Conservation (phyloP, 1,140 invertebrate genomes). For the Lasioglossum baleicum region DNA sequence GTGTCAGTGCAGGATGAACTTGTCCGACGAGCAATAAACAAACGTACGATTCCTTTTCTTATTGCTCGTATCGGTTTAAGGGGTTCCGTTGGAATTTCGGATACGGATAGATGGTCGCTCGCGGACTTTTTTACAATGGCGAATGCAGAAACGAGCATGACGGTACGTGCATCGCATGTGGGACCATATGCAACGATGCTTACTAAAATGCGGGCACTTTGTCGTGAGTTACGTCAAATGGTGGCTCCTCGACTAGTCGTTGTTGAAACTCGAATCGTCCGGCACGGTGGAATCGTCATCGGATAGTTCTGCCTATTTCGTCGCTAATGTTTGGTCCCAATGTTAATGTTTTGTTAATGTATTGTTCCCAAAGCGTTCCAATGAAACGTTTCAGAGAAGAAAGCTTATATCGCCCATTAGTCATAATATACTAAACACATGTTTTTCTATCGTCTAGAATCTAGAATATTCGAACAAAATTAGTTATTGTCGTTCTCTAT, state of each 20-base stretch:
- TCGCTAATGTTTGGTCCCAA: too few species aligned
- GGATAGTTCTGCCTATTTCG: background rate
- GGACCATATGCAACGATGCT: slow-evolving; percentile 43
- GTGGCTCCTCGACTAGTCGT: background rate
- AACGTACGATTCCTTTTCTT: background rate
- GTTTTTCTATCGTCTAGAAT: too few species aligned
- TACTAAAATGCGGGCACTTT: slow-evolving; percentile 44
- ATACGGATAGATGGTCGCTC: slow-evolving; percentile 30
- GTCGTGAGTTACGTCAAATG: slow-evolving; percentile 40
- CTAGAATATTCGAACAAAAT: too few species aligned
- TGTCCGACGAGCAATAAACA: slow-evolving; percentile 14
- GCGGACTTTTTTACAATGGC: slow-evolving; percentile 38
- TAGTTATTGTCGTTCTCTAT: too few species aligned
- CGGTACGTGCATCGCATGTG: slow-evolving; percentile 42
- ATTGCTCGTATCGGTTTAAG: slow-evolving; percentile 38
- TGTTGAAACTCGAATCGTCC: background rate
- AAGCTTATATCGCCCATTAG: too few species aligned
- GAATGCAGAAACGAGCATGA: slow-evolving; percentile 45
- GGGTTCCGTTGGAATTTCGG: slow-evolving; percentile 42
- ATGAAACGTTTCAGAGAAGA: too few species aligned
- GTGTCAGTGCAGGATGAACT: background rate
- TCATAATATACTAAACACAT: too few species aligned
- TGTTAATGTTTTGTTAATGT: too few species aligned
- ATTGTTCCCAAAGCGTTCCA: too few species aligned
- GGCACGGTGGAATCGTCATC: too few species aligned